Evolutionary conservation across 2,113 vertebrate species (phyloP), one percentile per base, ranked within the genome.

Genomic region (Speoplatyrhinus poulsoni): DNA sequence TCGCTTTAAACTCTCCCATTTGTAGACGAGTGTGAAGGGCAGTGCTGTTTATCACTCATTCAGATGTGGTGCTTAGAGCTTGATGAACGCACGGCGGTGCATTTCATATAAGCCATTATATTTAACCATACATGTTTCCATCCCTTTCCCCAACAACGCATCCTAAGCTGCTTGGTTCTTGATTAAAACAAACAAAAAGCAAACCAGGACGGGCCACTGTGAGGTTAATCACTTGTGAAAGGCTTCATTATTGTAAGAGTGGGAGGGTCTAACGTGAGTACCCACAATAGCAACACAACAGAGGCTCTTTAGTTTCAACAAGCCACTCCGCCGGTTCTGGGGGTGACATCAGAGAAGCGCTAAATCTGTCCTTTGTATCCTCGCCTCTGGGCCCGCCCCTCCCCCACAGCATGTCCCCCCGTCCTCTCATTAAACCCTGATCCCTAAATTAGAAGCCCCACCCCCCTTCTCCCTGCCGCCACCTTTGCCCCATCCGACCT

Each of bases 341-440:
- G 72, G 70, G 46, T 72, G 83, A 88, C 87, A 85, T 85, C 87
- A 84, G 76, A 75, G 80, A 68, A 69, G 72, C n/a, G 47, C 75
- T 82, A 82, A 69, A 90, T 75, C 80, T 60, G 71, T 16, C 69
- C 82, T 90, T 88, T 91, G 86, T 90, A 56, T 73, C 46, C 26
- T 26, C 3, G 79, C 87, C 90, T 89, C 82, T 84, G 7, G 12
- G 55, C 76, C 76, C 82, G 75, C 67, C 84, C 63, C 70, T 60
- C 76, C 62, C 55, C 86, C 60, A 48, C 82, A 86, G 77, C 85
- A 82, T 82, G 68, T 71, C 87, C 73, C 79, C 77, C 75, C 54
- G 19, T 90, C 79, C 81, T 91, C 81, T 88, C 87, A 92, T 92
- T 93, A 93, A 75, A 60, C 58, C 62, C 66, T 79, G 72, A 85